Evolutionary conservation across 2,888 invertebrate species (phyloP).

Genomic region (Theristus sp.): DNA sequence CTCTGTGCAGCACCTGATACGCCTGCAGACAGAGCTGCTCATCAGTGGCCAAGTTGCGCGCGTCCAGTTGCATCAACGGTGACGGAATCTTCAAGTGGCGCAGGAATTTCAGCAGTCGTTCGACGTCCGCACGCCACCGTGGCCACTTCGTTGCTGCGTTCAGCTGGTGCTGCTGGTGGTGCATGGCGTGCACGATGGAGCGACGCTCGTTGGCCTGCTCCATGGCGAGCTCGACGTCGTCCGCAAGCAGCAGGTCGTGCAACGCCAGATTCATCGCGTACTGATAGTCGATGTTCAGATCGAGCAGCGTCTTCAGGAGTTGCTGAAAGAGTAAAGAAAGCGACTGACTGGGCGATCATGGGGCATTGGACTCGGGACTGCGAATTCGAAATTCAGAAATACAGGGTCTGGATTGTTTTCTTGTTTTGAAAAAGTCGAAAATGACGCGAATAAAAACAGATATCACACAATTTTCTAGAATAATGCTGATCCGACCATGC

Average conservation of each 20-base stretch:
- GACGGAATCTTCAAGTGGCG: constrained; percentile 14
- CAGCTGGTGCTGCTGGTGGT: background rate
- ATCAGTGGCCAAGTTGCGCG: constrained; percentile 13
- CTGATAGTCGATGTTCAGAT: constrained; percentile 9
- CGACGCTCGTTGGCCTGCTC: too few species aligned
- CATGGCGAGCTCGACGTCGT: too few species aligned
- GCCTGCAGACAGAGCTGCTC: constrained; percentile 17
- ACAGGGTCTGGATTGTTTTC: too few species aligned
- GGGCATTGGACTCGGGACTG: background rate
- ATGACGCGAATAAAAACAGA: too few species aligned
- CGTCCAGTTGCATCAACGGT: constrained; percentile 10
- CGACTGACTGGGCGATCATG: too few species aligned
- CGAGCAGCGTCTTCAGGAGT: constrained; percentile 9
- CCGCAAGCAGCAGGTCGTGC: constrained; percentile 18
- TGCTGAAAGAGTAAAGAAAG: too few species aligned
- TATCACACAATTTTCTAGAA: too few species aligned
- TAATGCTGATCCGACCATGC: too few species aligned
- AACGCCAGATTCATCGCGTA: constrained; percentile 18
- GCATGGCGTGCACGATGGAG: too few species aligned
- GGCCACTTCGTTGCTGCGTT: background rate
- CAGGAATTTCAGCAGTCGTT: constrained; percentile 16
- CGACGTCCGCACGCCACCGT: constrained; percentile 8
- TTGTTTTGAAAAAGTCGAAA: too few species aligned
- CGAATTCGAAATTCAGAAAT: background rate
- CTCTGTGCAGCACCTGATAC: background rate